These are phyloP conservation scores for Isichthys henryi DNA, from an alignment of 2,113 vertebrate species.

Conservation along the genomic window DNA sequence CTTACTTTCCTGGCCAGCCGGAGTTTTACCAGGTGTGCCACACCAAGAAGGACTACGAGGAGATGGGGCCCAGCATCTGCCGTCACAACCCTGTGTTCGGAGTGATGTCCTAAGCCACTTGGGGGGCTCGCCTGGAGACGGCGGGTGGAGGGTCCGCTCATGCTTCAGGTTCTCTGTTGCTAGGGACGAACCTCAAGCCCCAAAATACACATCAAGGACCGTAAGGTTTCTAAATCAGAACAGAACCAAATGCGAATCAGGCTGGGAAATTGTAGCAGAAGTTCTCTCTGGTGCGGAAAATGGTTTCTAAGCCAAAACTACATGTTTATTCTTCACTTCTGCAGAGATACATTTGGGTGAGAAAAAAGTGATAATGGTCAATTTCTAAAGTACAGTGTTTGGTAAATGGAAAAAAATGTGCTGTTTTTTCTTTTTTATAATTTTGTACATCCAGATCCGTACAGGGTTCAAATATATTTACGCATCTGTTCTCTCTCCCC, in stretches of 20 bases:
- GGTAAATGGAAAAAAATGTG: conserved; percentile 70
- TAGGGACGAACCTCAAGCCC: conserved; percentile 60
- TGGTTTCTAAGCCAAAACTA: conserved; percentile 67
- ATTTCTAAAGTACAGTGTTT: conserved; percentile 47
- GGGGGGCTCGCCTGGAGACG: conserved; percentile 7
- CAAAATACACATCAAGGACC: conserved; percentile 15
- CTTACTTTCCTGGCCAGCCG: conserved; percentile 60
- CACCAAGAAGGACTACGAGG: conserved; percentile 99
- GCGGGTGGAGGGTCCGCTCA: conserved; percentile 36
- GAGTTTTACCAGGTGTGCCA: conserved; percentile 99
- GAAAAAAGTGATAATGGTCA: conserved; percentile 41
- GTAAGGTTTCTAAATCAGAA: conserved; percentile 39
- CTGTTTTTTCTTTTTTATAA: conserved; percentile 67
- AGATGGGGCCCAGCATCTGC: conserved; percentile 98
- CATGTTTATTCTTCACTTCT: conserved; percentile 61
- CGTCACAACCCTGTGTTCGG: conserved; percentile 99
- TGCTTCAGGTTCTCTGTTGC: conserved; percentile 66
- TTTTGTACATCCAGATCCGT: conserved; percentile 57
- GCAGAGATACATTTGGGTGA: conserved; percentile 48
- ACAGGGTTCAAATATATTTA: conserved; percentile 64
- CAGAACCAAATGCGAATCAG: conserved; percentile 43
- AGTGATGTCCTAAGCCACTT: conserved; percentile 82
- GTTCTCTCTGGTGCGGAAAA: conserved; percentile 60
- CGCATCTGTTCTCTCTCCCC: conserved; percentile 64
- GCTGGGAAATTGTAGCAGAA: conserved; percentile 62